Evolutionary conservation across 2,888 invertebrate genomes (phyloP), one percentile per base, ranked within the genome.

Genomic region (Acleris laterana): DNA sequence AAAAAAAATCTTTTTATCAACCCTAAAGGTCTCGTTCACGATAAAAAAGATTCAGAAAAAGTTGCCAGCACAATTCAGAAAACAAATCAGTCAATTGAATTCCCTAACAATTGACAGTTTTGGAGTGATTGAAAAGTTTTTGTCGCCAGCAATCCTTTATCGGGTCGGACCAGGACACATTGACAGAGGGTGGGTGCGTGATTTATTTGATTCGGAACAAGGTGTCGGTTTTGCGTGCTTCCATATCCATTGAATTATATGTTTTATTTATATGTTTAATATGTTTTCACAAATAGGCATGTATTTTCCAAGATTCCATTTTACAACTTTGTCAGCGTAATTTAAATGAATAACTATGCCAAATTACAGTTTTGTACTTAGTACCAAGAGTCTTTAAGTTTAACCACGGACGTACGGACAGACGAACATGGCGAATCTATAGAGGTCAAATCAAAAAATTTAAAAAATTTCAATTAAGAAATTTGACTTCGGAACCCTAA

Each of bases 111-210:
- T 65, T 61, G 65, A 51, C 65, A 56, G 56, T 49, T 52, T 59
- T 9, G 50, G 48, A 50, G 53, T 55, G 61, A 65, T 65, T 56
- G 65, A 50, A 60, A 65, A 61, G 50, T 61, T 65, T 49, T 48
- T 56, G 53, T 32, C 55, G 44, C 44, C 22, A 42, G 60, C 50
- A 53, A 53, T 59, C 58, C 58, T 59, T 59, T 59, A 59, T 59
- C 32, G 49, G 49, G 7, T 17, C 3, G 53, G 28, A 19, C 5
- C 25, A 22, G 17, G 20, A 16, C 25, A 46, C 11, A 25, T 25
- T 55, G 55, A 55, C 55, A 55, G 22, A 4, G 20, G 38, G 51
- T 25, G 42, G 3, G 20, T 16, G 51, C 20, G 58, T 59, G 63
- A 59, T 64, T 59, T 64, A 64, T 59, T 64, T 46, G 52, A 48